A percentile compares a stretch with the other conserved stretches of the same genome.
These are phyloP conservation scores for Geococcyx californianus DNA, from an alignment of 2,113 vertebrate genomes.

Conservation along the genomic window DNA sequence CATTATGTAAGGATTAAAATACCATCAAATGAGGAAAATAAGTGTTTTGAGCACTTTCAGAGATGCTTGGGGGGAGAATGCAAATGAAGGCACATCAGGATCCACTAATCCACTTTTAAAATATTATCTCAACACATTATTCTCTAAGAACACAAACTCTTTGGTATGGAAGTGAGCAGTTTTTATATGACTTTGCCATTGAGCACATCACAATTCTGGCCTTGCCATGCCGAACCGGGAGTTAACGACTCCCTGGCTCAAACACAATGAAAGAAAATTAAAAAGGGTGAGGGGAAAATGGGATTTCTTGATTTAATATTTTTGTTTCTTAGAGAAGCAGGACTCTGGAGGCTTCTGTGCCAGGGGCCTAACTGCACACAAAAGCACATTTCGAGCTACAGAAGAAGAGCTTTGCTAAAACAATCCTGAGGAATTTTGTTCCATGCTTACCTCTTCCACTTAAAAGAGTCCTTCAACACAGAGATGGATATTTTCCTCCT, in stretches of 20 bases:
- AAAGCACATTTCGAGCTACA: not conserved
- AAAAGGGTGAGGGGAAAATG: not conserved
- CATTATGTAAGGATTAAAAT: not conserved
- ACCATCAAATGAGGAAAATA: not conserved
- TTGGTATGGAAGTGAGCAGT: not conserved
- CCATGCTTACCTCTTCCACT: conserved; percentile 3
- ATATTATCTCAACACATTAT: not conserved
- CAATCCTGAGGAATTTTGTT: not conserved
- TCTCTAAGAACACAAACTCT: not conserved
- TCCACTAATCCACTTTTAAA: not conserved
- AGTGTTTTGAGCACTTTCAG: not conserved
- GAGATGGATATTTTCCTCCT: conserved; percentile 16
- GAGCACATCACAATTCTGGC: not conserved
- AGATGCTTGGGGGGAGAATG: not conserved
- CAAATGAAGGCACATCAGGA: not conserved
- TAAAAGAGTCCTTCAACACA: not conserved
- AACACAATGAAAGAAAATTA: not conserved
- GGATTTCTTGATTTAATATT: conserved; percentile 23
- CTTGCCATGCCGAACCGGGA: not conserved
- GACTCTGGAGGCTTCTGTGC: not conserved
- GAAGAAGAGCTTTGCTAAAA: not conserved
- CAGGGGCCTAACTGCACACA: not conserved
- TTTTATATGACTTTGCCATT: not conserved
- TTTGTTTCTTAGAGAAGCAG: conserved; percentile 9
- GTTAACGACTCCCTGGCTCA: not conserved